Evolutionary conservation across 2,797 vertebrate genomes (phyloP).

Genomic region (Megalops cyprinoides): DNA sequence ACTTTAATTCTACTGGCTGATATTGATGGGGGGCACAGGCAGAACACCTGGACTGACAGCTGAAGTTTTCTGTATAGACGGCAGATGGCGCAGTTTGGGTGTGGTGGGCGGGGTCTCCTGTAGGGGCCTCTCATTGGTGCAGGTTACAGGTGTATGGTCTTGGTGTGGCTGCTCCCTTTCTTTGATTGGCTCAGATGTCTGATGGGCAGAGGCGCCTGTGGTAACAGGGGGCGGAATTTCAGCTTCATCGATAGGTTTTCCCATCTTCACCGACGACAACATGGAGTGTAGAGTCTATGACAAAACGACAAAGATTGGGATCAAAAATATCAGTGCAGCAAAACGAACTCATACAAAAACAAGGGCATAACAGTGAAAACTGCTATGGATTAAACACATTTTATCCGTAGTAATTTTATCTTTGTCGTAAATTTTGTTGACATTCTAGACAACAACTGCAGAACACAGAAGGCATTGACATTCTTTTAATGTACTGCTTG

Average conservation of each 20-base stretch:
- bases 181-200: not conserved
- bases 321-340: too few species aligned
- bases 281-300: conserved; percentile 66
- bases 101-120: conserved; percentile 24
- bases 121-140: not conserved
- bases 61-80: conserved; percentile 10
- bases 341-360: too few species aligned
- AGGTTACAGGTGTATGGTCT: not conserved
- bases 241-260: conserved; percentile 56
- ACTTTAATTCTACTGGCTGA: not conserved
- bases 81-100: not conserved
- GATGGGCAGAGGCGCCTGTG: conserved; percentile 41
- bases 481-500: too few species aligned
- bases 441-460: too few species aligned
- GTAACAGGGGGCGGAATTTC: conserved; percentile 72
- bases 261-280: conserved; percentile 56
- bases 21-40: not conserved
- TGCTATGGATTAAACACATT: too few species aligned
- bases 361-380: too few species aligned
- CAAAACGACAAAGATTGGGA: conserved; percentile 29
- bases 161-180: not conserved
- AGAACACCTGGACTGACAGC: not conserved
- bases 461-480: too few species aligned
- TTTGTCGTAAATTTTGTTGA: too few species aligned
- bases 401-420: too few species aligned